A percentile compares a stretch with the other conserved stretches of the same genome.
Conservation (phyloP, 2,888 invertebrate genomes). For the Epirrita christyi region DNA sequence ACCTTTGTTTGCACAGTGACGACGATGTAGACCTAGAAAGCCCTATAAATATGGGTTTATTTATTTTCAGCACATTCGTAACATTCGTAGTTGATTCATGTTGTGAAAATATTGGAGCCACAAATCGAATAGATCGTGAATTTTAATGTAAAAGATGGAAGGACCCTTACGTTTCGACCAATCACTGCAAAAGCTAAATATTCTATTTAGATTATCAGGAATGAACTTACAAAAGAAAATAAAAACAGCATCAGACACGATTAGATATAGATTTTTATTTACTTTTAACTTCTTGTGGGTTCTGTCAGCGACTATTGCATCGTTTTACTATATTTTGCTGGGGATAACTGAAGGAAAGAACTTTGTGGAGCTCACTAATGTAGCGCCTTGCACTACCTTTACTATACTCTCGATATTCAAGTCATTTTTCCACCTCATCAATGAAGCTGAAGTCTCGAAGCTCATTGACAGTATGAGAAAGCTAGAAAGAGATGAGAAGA, state of each 20-base stretch:
- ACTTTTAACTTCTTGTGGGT: conserved; percentile 46
- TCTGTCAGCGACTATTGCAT: conserved; percentile 36
- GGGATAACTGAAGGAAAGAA: conserved; percentile 41
- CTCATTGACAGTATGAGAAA: conserved; percentile 39
- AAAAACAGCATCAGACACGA: conserved; percentile 26
- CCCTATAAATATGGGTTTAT: neutral
- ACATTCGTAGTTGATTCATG: neutral
- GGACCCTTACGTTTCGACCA: conserved; percentile 37
- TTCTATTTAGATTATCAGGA: conserved; percentile 44
- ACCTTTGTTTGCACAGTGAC: conserved; percentile 1
- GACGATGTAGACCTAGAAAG: neutral
- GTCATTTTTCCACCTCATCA: conserved; percentile 37
- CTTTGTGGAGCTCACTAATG: conserved; percentile 48
- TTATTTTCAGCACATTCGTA: neutral
- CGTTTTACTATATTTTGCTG: conserved; percentile 40
- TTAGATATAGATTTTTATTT: conserved; percentile 44
- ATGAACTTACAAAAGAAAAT: conserved; percentile 41
- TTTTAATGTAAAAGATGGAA: conserved; percentile 16
- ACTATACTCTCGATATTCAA: conserved; percentile 45
- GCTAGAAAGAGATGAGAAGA: conserved; percentile 41
- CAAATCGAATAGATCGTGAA: neutral
- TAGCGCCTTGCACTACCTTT: conserved; percentile 47
- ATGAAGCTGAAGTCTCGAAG: conserved; percentile 39
- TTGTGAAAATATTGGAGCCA: neutral
- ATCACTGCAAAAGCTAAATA: conserved; percentile 42